These are phyloP conservation scores for Macaca nemestrina DNA, from an alignment of 2,113 vertebrate genomes.

Conservation along the genomic window DNA sequence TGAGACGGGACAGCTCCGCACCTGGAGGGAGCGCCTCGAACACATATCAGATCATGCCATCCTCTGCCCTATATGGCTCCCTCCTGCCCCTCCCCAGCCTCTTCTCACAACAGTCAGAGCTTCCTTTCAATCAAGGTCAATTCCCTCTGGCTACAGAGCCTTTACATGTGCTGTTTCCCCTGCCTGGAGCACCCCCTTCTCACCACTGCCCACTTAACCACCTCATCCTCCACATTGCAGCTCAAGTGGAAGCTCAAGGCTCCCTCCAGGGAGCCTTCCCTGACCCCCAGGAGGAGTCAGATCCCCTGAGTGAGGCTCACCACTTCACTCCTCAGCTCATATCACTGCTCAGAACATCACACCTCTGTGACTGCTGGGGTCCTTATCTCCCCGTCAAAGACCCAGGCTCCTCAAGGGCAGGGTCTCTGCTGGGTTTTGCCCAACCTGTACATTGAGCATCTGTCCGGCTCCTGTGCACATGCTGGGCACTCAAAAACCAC, in stretches of 20 bases:
- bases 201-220: not conserved
- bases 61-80: not conserved
- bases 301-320: not conserved
- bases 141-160: not conserved
- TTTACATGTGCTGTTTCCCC: not conserved
- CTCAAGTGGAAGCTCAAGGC: not conserved
- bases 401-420: accelerated
- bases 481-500: not conserved
- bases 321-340: not conserved
- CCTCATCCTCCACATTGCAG: not conserved
- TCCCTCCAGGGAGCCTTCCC: not conserved
- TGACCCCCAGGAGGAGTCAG: not conserved
- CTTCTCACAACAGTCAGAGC: not conserved
- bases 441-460: not conserved
- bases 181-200: not conserved
- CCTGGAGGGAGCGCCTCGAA: not conserved
- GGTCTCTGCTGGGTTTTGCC: not conserved
- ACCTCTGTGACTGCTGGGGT: accelerated
- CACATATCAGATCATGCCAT: not conserved
- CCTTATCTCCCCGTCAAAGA: not conserved
- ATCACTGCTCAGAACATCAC: not conserved
- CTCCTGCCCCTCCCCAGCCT: not conserved
- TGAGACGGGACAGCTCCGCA: not conserved
- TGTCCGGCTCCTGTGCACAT: not conserved
- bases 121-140: not conserved